These are phyloP conservation scores for Gastracanthus pulcherrimus DNA, from an alignment of 2,888 invertebrate species.

Conservation along the genomic window DNA sequence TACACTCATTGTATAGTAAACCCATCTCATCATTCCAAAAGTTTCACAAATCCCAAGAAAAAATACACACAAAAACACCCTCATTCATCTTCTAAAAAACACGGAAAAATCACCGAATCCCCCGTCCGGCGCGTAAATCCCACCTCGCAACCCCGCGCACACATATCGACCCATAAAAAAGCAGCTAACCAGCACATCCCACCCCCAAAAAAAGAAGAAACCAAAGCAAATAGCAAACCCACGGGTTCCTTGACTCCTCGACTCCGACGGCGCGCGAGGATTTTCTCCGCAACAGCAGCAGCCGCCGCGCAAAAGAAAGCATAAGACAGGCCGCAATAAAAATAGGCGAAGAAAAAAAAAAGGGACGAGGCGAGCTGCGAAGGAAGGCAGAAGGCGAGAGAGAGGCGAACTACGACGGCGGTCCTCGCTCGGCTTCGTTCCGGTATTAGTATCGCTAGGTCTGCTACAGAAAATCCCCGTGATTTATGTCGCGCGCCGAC, in stretches of 20 bases:
- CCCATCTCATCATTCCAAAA: neutral
- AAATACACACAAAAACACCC: neutral
- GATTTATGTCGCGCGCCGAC: slow-evolving; percentile 57
- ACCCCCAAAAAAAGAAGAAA: slow-evolving; percentile 13
- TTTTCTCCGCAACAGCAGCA: slow-evolving; percentile 31
- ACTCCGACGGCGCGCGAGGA: slow-evolving; percentile 20
- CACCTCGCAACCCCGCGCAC: neutral
- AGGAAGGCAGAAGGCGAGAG: slow-evolving; percentile 6
- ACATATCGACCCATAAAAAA: no score
- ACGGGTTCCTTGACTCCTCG: slow-evolving; percentile 42
- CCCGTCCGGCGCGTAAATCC: neutral
- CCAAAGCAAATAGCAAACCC: slow-evolving; percentile 3
- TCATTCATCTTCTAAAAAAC: neutral
- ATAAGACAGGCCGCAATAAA: slow-evolving; percentile 20
- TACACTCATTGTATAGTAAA: neutral
- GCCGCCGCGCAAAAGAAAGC: neutral
- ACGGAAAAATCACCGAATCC: slow-evolving; percentile 37
- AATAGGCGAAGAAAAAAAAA: slow-evolving; percentile 25
- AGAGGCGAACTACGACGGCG: no score
- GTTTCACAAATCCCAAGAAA: no score
- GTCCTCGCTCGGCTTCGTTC: slow-evolving; percentile 37
- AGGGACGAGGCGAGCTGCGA: neutral
- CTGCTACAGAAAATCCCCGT: slow-evolving; percentile 56
- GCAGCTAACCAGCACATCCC: neutral
- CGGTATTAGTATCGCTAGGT: slow-evolving; percentile 48